Conservation (phyloP, 2,113 vertebrate species). For the Turnix velox region DNA sequence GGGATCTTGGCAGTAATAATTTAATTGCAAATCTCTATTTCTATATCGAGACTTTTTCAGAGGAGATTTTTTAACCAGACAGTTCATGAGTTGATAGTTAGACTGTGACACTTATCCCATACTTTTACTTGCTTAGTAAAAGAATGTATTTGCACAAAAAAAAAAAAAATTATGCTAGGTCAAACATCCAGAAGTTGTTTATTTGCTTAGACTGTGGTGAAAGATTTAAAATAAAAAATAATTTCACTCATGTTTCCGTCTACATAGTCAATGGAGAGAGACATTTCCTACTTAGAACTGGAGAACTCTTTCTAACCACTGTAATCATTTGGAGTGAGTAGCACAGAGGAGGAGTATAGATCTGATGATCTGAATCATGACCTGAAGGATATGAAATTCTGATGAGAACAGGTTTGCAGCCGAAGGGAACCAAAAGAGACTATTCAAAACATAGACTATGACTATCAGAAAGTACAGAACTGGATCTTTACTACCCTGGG, state of each 20-base stretch:
- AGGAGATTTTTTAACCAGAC: not conserved
- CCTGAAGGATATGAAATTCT: not conserved
- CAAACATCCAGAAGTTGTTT: not conserved
- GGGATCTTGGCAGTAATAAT: not conserved
- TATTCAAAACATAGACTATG: not conserved
- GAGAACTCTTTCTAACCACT: not conserved
- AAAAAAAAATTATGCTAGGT: not conserved
- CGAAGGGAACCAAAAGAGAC: not conserved
- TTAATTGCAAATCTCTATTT: not conserved
- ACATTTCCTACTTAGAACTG: not conserved
- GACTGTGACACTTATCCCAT: not conserved
- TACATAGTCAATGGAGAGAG: not conserved
- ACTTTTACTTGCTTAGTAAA: not conserved
- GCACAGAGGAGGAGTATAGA: not conserved
- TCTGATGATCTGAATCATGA: not conserved
- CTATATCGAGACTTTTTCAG: not conserved
- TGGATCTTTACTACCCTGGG: not conserved
- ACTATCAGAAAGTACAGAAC: not conserved
- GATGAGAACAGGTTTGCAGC: not conserved
- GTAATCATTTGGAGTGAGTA: not conserved
- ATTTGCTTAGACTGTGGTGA: not conserved
- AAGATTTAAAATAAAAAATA: not conserved
- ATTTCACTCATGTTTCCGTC: not conserved
- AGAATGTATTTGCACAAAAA: not conserved
- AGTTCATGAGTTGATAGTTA: not conserved